Conservation (phyloP, 2,888 invertebrate genomes). For the Archips xylosteana region DNA sequence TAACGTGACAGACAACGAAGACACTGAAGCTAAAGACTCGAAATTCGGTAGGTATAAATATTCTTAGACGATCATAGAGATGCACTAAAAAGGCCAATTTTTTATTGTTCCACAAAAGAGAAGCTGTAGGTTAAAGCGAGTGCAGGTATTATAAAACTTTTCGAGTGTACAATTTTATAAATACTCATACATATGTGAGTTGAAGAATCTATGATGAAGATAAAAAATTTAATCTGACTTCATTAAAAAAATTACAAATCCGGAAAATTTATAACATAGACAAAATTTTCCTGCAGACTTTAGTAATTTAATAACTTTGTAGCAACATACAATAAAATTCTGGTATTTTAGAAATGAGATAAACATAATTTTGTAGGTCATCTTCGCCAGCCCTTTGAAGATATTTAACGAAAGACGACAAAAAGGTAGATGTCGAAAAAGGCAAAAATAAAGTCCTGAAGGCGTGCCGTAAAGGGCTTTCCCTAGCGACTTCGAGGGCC, state of each 20-base stretch:
- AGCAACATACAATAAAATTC: background rate
- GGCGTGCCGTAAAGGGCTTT: conserved; percentile 77
- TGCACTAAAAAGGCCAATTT: too few species aligned
- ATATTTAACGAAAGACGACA: conserved; percentile 23
- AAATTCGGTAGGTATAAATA: too few species aligned
- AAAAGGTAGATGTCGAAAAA: conserved; percentile 19
- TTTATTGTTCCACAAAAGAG: too few species aligned
- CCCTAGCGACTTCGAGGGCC: conserved; percentile 69
- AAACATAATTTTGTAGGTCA: conserved; percentile 11
- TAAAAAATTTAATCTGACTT: too few species aligned
- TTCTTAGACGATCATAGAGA: too few species aligned
- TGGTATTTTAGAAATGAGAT: conserved; percentile 3
- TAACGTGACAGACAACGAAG: too few species aligned
- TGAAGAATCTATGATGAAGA: background rate
- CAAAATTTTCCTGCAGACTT: background rate
- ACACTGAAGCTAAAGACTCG: too few species aligned
- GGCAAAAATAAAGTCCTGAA: conserved; percentile 75
- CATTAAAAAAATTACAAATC: conserved; percentile 45
- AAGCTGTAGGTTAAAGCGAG: too few species aligned
- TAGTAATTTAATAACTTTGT: background rate
- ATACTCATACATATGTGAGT: background rate
- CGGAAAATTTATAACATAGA: background rate
- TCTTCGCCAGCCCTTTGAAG: conserved; percentile 16
- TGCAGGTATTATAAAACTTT: background rate
- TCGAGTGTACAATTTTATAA: too few species aligned